Conservation (phyloP, 2,797 vertebrate genomes). For the Cyprinella venusta region DNA sequence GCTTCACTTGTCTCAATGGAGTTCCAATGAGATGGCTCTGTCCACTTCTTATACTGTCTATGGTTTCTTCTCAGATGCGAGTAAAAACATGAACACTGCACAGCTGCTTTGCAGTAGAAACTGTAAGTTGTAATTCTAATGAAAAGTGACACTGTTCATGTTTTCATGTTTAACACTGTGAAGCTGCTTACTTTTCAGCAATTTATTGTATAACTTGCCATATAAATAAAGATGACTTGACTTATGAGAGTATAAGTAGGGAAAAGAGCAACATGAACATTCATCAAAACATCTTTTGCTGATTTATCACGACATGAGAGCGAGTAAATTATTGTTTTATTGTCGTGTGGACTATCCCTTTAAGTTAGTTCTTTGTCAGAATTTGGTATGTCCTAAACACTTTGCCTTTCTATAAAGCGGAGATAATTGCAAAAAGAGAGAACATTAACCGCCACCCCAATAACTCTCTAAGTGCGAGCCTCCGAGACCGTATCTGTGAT, state of each 20-base stretch:
- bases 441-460: conserved; percentile 13
- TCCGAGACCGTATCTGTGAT: conserved; percentile 9
- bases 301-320: background rate
- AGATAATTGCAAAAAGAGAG: conserved; percentile 26
- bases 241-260: background rate
- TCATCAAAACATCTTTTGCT: background rate
- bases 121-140: background rate
- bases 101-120: background rate
- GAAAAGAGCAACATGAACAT: background rate
- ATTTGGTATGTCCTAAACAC: background rate
- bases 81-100: background rate
- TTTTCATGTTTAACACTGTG: background rate
- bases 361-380: background rate
- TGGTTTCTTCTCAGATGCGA: background rate
- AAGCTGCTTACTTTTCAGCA: background rate
- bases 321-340: background rate
- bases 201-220: background rate
- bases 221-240: background rate
- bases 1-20: no score
- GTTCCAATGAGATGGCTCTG: no score
- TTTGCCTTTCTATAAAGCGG: conserved; percentile 10
- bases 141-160: background rate
- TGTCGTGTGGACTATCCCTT: background rate
- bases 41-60: no score
- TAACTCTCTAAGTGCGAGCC: conserved; percentile 3